Conservation (phyloP, 2,888 invertebrate genomes). For the Thecophora atra region DNA sequence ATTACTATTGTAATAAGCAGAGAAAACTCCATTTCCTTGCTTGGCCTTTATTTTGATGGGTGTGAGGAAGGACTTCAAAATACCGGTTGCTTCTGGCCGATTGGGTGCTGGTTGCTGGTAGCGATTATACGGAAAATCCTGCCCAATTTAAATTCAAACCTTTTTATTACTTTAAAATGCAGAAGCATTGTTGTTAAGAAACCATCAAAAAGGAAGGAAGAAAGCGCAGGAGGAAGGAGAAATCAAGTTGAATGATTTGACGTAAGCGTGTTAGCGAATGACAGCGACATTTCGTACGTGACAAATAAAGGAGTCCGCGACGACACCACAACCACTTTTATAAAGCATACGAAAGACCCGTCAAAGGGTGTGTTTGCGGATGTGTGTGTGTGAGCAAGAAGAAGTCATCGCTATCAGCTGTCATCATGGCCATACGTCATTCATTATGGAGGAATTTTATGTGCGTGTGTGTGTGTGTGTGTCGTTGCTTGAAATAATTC, state of each 20-base stretch:
- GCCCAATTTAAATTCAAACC: neutral
- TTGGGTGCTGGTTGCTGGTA: too few species aligned
- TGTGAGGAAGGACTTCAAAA: too few species aligned
- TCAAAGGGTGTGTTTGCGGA: too few species aligned
- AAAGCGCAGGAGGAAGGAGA: neutral
- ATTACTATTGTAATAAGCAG: too few species aligned
- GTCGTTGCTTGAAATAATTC: constrained; percentile 14
- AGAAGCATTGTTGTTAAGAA: neutral
- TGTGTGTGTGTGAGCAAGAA: neutral
- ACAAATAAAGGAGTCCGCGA: neutral
- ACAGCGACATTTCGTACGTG: neutral
- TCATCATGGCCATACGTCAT: constrained; percentile 9
- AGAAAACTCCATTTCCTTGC: too few species aligned
- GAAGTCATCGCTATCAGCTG: constrained; percentile 8
- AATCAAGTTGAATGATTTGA: neutral
- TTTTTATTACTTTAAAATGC: neutral
- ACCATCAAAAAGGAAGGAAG: neutral
- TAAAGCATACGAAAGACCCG: neutral
- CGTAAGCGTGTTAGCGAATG: neutral
- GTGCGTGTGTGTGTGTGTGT: neutral
- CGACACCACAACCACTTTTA: neutral
- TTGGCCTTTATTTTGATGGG: too few species aligned
- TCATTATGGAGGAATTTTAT: constrained; percentile 12
- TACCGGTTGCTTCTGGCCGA: too few species aligned
- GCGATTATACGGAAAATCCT: too few species aligned